Evolutionary conservation across 2,113 vertebrate species (phyloP).

Genomic region (Salminus brasiliensis): DNA sequence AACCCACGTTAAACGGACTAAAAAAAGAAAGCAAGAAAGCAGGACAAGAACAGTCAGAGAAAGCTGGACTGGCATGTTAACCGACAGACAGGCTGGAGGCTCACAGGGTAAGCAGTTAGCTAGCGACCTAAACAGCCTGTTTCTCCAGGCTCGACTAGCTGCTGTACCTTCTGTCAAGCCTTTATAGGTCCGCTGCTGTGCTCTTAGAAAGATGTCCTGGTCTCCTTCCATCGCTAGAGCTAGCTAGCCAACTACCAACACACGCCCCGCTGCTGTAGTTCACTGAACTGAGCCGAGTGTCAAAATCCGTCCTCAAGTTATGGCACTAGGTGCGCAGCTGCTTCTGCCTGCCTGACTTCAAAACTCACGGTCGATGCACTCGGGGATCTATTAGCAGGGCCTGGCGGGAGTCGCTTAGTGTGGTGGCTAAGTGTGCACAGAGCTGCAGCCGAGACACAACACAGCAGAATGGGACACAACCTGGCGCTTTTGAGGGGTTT

Average conservation of each 20-base stretch:
- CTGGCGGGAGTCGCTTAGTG: background rate
- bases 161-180: constrained; percentile 76
- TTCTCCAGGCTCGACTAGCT: background rate
- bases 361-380: constrained; percentile 3
- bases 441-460: no score
- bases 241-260: background rate
- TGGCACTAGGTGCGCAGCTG: background rate
- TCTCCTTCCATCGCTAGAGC: constrained; percentile 67
- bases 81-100: no score
- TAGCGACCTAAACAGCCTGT: background rate
- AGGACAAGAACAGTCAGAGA: no score
- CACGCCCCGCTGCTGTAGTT: background rate
- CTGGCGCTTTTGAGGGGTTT: no score
- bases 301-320: background rate
- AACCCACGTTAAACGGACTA: no score
- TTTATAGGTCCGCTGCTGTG: constrained; percentile 67
- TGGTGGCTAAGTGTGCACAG: no score
- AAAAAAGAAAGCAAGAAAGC: no score
- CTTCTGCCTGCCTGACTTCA: background rate
- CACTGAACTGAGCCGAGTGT: background rate
- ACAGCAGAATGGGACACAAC: no score
- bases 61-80: no score
- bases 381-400: constrained; percentile 17
- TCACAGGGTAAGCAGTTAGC: no score
- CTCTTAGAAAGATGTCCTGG: constrained; percentile 70